A percentile compares a stretch with the other conserved stretches of the same genome.
Conservation (phyloP, 2,888 invertebrate species). For the Fissipunctia ypsillon region DNA sequence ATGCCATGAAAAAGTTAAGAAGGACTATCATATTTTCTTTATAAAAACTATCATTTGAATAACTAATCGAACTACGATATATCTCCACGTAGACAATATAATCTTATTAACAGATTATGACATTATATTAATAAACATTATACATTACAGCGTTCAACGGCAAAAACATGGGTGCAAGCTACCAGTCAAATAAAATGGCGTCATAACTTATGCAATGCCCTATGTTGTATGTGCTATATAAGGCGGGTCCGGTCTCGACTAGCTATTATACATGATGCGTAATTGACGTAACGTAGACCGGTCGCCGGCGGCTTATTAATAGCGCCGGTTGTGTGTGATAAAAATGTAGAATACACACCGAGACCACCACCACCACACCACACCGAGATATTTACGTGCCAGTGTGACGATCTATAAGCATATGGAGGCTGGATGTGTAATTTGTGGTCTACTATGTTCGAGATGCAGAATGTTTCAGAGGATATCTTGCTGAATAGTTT, state of each 20-base stretch:
- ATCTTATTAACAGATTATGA: constrained; percentile 18
- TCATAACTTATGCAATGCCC: constrained; percentile 68
- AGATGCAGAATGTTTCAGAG: background rate
- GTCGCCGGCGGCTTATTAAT: constrained; percentile 71
- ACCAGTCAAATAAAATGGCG: constrained; percentile 54
- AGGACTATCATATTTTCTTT: background rate
- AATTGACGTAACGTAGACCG: constrained; percentile 84
- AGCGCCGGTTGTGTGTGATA: constrained; percentile 69
- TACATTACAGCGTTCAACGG: constrained; percentile 3
- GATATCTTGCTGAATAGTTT: background rate
- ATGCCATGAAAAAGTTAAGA: background rate
- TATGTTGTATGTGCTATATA: constrained; percentile 64
- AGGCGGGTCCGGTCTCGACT: constrained; percentile 68
- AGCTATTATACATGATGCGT: constrained; percentile 78
- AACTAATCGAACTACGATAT: background rate
- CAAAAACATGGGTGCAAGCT: constrained; percentile 38
- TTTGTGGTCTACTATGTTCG: constrained; percentile 3
- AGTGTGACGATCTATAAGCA: constrained; percentile 30
- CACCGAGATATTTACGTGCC: constrained; percentile 30
- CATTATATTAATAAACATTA: constrained; percentile 30
- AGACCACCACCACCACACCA: too few species aligned
- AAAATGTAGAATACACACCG: constrained; percentile 60
- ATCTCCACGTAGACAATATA: background rate
- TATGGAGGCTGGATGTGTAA: background rate
- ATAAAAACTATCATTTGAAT: background rate